phyloP scores from a whole-genome alignment of 2,888 invertebrate genomes.

The Pelosia muscerda region DNA sequence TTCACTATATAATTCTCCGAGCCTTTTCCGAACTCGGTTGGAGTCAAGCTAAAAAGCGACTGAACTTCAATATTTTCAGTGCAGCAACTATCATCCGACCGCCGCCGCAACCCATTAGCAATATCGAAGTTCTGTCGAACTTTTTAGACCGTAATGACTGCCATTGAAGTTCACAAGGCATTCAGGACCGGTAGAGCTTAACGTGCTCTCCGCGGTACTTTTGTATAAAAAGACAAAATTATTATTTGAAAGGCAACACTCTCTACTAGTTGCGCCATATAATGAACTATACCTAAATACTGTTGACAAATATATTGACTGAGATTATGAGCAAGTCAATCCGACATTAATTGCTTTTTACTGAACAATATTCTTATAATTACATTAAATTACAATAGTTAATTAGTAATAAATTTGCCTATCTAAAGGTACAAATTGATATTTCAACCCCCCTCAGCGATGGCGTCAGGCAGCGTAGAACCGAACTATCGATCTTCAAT shows the following conservation, averaged over 20 bases:
- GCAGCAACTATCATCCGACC: too few relatives aligned
- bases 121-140: too few relatives aligned
- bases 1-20: not conserved
- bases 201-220: not conserved
- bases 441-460: not conserved
- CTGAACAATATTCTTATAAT: conserved; percentile 2
- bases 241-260: not conserved
- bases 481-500: not conserved
- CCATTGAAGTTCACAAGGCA: too few relatives aligned
- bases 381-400: not conserved
- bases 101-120: too few relatives aligned
- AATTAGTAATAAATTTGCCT: not conserved
- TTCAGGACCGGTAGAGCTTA: too few relatives aligned
- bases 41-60: too few relatives aligned
- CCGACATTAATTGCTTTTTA: conserved; percentile 14
- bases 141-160: too few relatives aligned
- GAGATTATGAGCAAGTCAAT: conserved; percentile 7
- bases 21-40: too few relatives aligned
- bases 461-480: not conserved
- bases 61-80: too few relatives aligned
- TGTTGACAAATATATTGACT: conserved; percentile 22
- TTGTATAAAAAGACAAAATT: not conserved
- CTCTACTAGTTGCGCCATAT: conserved; percentile 1
- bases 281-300: conserved; percentile 39
- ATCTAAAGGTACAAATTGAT: not conserved